Base-by-base conservation (phyloP, 2,888 invertebrate genomes). In the Muscina levida region DNA sequence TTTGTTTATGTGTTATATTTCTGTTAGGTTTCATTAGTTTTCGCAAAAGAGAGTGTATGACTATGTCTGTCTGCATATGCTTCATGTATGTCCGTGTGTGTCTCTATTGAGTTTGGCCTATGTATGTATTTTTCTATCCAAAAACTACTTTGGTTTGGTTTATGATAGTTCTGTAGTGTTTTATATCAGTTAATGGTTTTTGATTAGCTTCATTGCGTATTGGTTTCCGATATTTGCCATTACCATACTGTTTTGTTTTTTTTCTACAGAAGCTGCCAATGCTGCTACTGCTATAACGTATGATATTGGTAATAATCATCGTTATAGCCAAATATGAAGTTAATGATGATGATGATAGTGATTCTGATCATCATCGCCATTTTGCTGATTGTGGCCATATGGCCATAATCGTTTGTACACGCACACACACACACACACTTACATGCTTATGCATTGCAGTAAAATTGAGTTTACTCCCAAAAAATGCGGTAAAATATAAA, bases 141-240 rank as follows among this genome's bases (percentile, higher is more conserved):
- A n/a, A n/a, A n/a, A n/a, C n/a, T n/a, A n/a, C n/a, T n/a, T n/a
- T n/a, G 37, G 19, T 42, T 19, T 62, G 62, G 17, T 62, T 62
- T 62, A 62, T 62, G 22, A 53, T 53, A 53, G 22, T 31, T n/a
- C 31, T 62, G 37, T 17, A 46, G 17, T 37, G 51, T 70, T 79
- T 74, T 56, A 72, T 82, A 62, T 65, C 80, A 81, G 70, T 83
- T 84, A 83, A 82, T 82, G 80, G 79, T 67, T 73, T 82, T 79
- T 83, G 83, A 83, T 84, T 83, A 83, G 83, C 81, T 84, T 82
- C 82, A 72, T 77, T 84, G 84, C 81, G 77, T 84, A 78, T 77
- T 81, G 80, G 67, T 80, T 77, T 71, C 51, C 19, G 53, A 65
- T 62, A 68, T 75, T 75, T 13, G 48, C 31, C 70, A 53, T 44